Percentiles rank a stretch among this genome's conserved stretches.
These are phyloP conservation scores for Forbesichthys agassizii DNA, from an alignment of 2,113 vertebrate genomes.

Conservation along the genomic window DNA sequence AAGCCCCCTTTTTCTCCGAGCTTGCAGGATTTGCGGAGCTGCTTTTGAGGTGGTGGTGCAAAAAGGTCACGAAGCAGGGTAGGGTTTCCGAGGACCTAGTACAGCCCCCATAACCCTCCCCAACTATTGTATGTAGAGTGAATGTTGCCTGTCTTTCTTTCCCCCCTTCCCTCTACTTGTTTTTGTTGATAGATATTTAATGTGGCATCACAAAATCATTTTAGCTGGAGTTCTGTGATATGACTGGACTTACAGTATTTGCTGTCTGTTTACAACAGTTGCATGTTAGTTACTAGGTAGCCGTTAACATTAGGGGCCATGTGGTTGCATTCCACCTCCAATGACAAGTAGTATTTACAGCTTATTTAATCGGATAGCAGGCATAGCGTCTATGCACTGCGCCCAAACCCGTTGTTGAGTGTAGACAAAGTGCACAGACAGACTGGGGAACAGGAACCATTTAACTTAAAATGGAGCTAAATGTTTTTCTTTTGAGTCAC, in stretches of 20 bases:
- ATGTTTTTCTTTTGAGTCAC: not conserved
- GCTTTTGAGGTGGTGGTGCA: constrained; percentile 79
- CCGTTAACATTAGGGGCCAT: not conserved
- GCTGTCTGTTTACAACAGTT: not conserved
- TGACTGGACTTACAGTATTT: constrained; percentile 25
- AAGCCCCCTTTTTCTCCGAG: constrained; percentile 64
- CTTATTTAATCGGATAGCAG: not conserved
- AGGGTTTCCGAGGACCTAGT: constrained; percentile 58
- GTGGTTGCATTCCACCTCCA: constrained; percentile 13
- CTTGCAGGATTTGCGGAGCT: constrained; percentile 69
- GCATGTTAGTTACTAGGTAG: not conserved
- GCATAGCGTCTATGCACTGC: not conserved
- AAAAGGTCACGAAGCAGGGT: constrained; percentile 67
- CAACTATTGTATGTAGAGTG: constrained; percentile 30
- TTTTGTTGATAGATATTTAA: constrained; percentile 56
- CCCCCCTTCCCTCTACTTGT: constrained; percentile 33
- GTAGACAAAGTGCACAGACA: too few species aligned
- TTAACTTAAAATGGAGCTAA: not conserved
- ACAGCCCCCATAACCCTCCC: constrained; percentile 19
- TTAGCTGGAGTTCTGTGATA: constrained; percentile 55
- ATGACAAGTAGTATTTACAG: constrained; percentile 1
- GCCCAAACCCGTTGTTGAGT: not conserved
- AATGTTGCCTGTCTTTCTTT: constrained; percentile 68
- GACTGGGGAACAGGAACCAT: not conserved
- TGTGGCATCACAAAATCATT: constrained; percentile 64